Percentiles rank a stretch among this genome's conserved stretches.
These are phyloP conservation scores for Wasmannia auropunctata DNA, from an alignment of 1,140 invertebrate genomes.

Conservation along the genomic window DNA sequence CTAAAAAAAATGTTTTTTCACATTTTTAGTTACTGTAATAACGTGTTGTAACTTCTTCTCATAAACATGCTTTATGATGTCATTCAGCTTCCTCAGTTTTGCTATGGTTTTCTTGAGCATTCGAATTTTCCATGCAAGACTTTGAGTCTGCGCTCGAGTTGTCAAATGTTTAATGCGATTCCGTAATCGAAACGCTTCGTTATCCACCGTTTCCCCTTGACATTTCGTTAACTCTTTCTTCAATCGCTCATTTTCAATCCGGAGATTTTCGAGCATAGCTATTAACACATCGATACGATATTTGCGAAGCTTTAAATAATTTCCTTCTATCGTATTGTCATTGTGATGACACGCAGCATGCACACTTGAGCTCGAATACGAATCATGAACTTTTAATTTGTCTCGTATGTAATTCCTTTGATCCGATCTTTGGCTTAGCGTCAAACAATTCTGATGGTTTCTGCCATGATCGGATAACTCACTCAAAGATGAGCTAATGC, in stretches of 20 bases:
- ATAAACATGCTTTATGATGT: slow-evolving; percentile 51
- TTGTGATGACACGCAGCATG: background rate
- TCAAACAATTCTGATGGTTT: slow-evolving; percentile 28
- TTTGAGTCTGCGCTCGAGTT: slow-evolving; percentile 58
- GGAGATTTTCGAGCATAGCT: slow-evolving; percentile 65
- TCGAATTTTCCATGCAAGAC: slow-evolving; percentile 47
- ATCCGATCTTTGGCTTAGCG: slow-evolving; percentile 24
- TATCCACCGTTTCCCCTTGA: slow-evolving; percentile 42
- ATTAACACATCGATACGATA: slow-evolving; percentile 66
- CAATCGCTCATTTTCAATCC: slow-evolving; percentile 71
- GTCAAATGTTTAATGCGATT: slow-evolving; percentile 69
- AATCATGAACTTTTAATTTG: background rate
- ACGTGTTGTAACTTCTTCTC: slow-evolving; percentile 58
- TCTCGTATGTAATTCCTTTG: slow-evolving; percentile 31
- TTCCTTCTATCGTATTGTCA: slow-evolving; percentile 38
- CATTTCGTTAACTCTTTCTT: slow-evolving; percentile 66
- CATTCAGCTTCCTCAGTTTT: slow-evolving; percentile 68
- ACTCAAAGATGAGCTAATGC: slow-evolving; percentile 66
- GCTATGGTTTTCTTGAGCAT: slow-evolving; percentile 56
- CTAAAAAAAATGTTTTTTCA: background rate
- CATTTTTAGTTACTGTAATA: slow-evolving; percentile 61
- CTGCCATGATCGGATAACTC: slow-evolving; percentile 64
- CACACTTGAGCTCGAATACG: background rate
- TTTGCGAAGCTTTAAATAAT: slow-evolving; percentile 56
- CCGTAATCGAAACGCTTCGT: slow-evolving; percentile 25